A percentile compares a stretch with the other conserved stretches of the same genome.
Evolutionary conservation across 2,113 vertebrate genomes (phyloP).

Genomic region (Onychostruthus taczanowskii): DNA sequence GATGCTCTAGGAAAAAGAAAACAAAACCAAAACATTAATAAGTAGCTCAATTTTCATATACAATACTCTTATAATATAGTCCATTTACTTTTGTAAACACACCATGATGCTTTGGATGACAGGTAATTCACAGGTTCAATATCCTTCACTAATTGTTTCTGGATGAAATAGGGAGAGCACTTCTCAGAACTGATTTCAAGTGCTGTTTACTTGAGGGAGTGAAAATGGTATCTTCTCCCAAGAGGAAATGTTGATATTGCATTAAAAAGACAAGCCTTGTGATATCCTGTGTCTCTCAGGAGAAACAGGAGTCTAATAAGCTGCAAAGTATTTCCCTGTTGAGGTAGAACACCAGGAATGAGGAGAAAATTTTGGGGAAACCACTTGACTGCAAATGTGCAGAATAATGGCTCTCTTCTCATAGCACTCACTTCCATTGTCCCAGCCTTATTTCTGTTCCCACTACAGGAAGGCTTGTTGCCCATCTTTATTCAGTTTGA

Average conservation of each 20-base stretch:
- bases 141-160: constrained; percentile 73
- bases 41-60: constrained; percentile 28
- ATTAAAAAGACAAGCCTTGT: constrained; percentile 52
- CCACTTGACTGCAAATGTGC: neutral
- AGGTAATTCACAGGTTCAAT: constrained; percentile 72
- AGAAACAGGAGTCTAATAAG: constrained; percentile 26
- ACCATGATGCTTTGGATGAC: constrained; percentile 49
- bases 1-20: neutral
- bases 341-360: constrained; percentile 37
- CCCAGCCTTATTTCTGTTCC: neutral
- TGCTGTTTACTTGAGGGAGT: constrained; percentile 54
- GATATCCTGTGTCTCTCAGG: constrained; percentile 22
- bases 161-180: constrained; percentile 53
- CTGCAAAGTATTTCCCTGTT: constrained; percentile 16
- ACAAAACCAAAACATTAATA: neutral
- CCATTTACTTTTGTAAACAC: constrained; percentile 62
- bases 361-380: constrained; percentile 40
- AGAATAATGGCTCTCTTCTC: neutral
- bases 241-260: constrained; percentile 25
- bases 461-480: neutral
- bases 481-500: neutral
- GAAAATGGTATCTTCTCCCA: constrained; percentile 51
- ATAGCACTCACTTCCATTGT: neutral
- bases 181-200: constrained; percentile 73
- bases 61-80: constrained; percentile 45